phyloP scores from a whole-genome alignment of 2,888 invertebrate species.

The Lacanobia oleracea region DNA sequence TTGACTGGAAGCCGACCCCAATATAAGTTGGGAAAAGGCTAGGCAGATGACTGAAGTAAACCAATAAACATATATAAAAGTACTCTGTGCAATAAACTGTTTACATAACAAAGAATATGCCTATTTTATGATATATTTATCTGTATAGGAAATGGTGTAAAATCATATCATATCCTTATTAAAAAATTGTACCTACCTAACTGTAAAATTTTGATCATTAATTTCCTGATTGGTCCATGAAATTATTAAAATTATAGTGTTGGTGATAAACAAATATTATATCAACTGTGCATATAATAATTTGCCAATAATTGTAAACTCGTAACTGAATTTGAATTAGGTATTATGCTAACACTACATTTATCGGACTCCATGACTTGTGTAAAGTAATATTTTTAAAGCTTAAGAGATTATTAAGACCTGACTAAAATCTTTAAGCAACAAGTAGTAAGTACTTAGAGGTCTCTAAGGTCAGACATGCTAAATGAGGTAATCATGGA shows the following conservation, averaged over 20 bases:
- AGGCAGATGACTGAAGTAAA: neutral
- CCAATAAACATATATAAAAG: too few species aligned
- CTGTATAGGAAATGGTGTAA: neutral
- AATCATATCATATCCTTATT: neutral
- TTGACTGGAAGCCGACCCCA: too few species aligned
- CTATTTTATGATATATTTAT: neutral
- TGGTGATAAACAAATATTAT: conserved; percentile 5
- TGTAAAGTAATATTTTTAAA: neutral
- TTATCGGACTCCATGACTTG: conserved; percentile 5
- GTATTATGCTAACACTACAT: neutral
- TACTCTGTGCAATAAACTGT: too few species aligned
- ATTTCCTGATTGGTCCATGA: neutral
- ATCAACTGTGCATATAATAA: conserved; percentile 4
- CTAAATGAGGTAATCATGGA: neutral
- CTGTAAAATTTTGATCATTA: neutral
- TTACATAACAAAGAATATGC: neutral
- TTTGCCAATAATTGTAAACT: neutral
- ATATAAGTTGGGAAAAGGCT: too few species aligned
- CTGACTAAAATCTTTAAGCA: neutral
- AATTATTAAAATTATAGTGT: neutral
- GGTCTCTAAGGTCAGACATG: neutral
- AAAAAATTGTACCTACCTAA: neutral
- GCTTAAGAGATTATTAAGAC: neutral
- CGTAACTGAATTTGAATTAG: conserved; percentile 2
- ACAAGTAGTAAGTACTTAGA: neutral